Percentiles rank a stretch among this genome's conserved stretches.
Evolutionary conservation across 2,113 vertebrate genomes (phyloP).

Genomic region (Heliornis fulica): DNA sequence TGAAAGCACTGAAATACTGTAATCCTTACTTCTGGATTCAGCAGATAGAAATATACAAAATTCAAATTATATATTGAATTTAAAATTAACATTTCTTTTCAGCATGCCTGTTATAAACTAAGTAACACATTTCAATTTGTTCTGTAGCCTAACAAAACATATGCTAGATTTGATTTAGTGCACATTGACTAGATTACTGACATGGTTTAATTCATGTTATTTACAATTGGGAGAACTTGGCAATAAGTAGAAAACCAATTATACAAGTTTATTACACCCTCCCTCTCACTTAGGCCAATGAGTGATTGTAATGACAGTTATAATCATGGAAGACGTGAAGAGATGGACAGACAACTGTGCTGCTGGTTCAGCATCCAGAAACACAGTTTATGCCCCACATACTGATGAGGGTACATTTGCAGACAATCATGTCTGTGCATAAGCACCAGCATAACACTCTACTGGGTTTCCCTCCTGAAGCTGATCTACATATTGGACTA

Average conservation of each 20-base stretch:
- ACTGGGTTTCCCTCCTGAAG: neutral
- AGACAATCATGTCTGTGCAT: too few species aligned
- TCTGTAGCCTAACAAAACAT: neutral
- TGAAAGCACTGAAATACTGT: neutral
- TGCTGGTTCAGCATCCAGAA: neutral
- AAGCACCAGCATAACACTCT: neutral
- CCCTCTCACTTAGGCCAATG: neutral
- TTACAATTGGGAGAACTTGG: neutral
- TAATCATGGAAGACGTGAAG: neutral
- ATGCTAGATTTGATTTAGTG: neutral
- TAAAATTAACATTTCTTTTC: neutral
- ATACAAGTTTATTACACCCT: neutral
- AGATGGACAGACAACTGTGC: neutral
- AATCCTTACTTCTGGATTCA: neutral
- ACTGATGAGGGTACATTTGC: neutral
- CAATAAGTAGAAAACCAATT: neutral
- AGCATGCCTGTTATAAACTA: neutral
- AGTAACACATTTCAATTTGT: neutral
- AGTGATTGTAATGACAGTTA: neutral
- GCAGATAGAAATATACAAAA: neutral
- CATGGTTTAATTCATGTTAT: neutral
- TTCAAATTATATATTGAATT: neutral
- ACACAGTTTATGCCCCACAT: neutral
- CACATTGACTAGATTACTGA: neutral
- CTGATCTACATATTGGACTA: neutral